Evolutionary conservation across 2,888 invertebrate species (phyloP), one percentile per base, ranked within the genome.

Genomic region (Amitus sp.): DNA sequence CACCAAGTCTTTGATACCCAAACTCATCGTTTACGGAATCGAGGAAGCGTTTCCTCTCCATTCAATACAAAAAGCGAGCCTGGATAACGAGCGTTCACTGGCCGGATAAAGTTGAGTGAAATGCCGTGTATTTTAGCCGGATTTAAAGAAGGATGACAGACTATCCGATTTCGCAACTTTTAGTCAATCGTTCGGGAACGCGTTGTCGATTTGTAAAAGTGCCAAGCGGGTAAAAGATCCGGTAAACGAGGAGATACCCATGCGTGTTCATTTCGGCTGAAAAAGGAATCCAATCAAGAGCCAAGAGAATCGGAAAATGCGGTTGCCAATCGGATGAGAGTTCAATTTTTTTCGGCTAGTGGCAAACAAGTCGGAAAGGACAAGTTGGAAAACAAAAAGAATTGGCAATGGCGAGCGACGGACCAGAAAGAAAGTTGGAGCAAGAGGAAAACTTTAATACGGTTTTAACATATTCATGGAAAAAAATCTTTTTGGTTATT

Each of bases 231-330:
- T 28, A 28, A 28, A 7, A n/a, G 17, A 20, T 46, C 20, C 12
- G 12, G 46, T 27, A 27, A 6, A n/a, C 28, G 46, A 19, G 12
- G 10, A 37, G 17, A 27, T 18, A 12, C 43, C 9, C 56, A 51
- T 13, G 34, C 30, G 47, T 27, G 23, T 23, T 42, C 13, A 18
- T 55, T 7, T 7, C 43, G 23, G 34, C 27, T 40, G 52, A 61
- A 61, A 70, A 65, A 71, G 67, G 67, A 72, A 73, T 72, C 70
- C 73, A 75, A 75, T 76, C 75, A 75, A 71, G 66, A 58, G 57
- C 53, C 59, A 67, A 47, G 62, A 53, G 56, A 53, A 67, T 60
- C 51, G 70, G 9, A 66, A 42, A 15, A 58, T 47, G 55, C 66
- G 63, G 45, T 40, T 47, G 52, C 64, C 74, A 72, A 73, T 74